A percentile compares a stretch with the other conserved stretches of the same genome.
These are phyloP conservation scores for Cylloceria caligata DNA, from an alignment of 2,888 invertebrate species.

Conservation along the genomic window DNA sequence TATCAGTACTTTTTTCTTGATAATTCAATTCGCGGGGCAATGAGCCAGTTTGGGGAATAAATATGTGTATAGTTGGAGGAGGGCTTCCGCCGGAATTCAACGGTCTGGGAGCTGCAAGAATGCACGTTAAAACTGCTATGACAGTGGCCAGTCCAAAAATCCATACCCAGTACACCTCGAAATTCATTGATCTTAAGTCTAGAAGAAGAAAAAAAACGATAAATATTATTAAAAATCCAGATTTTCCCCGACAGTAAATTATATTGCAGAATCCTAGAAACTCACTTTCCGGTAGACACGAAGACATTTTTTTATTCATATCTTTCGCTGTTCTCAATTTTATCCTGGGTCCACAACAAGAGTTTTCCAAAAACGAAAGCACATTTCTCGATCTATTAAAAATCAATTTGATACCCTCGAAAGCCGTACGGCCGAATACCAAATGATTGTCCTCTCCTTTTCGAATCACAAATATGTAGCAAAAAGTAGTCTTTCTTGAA, in stretches of 20 bases:
- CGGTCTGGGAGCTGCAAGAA: constrained; percentile 53
- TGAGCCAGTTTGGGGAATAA: constrained; percentile 40
- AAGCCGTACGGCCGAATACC: constrained; percentile 62
- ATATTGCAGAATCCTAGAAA: neutral
- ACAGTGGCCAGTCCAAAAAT: constrained; percentile 41
- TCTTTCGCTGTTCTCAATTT: constrained; percentile 24
- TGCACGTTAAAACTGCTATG: constrained; percentile 43
- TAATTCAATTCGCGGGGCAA: neutral
- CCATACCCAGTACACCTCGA: constrained; percentile 62
- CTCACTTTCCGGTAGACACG: constrained; percentile 56
- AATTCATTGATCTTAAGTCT: constrained; percentile 44
- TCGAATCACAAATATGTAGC: constrained; percentile 63
- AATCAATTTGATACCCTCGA: constrained; percentile 59
- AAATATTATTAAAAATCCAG: neutral
- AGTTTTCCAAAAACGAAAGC: constrained; percentile 49
- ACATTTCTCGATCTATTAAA: constrained; percentile 55
- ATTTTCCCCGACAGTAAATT: neutral
- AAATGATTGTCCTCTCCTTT: constrained; percentile 40
- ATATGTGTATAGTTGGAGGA: constrained; percentile 58
- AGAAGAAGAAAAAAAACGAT: constrained; percentile 3
- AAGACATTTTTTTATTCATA: constrained; percentile 43
- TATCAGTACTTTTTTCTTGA: constrained; percentile 24
- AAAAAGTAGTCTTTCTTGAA: constrained; percentile 39
- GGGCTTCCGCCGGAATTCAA: constrained; percentile 12
- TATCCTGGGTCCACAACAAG: constrained; percentile 53